Evolutionary conservation across 2,888 invertebrate species (phyloP).

Genomic region (Ophioninae sp.): DNA sequence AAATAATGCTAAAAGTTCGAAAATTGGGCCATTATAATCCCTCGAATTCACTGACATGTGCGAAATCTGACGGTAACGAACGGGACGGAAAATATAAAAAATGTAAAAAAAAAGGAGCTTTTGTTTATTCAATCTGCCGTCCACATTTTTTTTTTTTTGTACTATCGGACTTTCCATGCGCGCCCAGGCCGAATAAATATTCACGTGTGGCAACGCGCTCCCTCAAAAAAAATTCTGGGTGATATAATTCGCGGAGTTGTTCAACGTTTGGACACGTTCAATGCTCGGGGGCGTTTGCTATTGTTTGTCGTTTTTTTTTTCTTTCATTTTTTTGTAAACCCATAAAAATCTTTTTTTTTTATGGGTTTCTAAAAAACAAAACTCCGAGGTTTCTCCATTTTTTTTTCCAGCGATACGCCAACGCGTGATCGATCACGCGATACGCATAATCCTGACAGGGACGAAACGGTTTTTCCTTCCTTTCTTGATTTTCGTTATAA

Average conservation of each 20-base stretch:
- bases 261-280: slow-evolving; percentile 1
- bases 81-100: not conserved
- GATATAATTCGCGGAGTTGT: not conserved
- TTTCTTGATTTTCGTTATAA: not conserved
- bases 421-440: not conserved
- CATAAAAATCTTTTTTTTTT: too few species aligned
- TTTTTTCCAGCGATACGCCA: not conserved
- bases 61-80: not conserved
- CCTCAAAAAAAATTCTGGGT: not conserved
- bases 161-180: slow-evolving; percentile 2
- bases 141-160: not conserved
- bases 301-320: not conserved
- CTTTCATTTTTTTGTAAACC: not conserved
- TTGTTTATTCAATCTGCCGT: not conserved
- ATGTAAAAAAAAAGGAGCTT: not conserved
- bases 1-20: not conserved
- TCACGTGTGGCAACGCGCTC: not conserved
- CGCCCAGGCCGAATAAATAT: slow-evolving; percentile 6
- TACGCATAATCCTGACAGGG: not conserved
- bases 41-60: not conserved
- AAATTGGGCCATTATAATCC: not conserved
- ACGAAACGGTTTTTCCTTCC: not conserved
- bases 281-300: not conserved
- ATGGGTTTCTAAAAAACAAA: too few species aligned
- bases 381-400: not conserved